Percentiles rank a stretch among this genome's conserved stretches.
phyloP scores from a whole-genome alignment of 2,113 vertebrate genomes.

The Malurus melanocephalus region DNA sequence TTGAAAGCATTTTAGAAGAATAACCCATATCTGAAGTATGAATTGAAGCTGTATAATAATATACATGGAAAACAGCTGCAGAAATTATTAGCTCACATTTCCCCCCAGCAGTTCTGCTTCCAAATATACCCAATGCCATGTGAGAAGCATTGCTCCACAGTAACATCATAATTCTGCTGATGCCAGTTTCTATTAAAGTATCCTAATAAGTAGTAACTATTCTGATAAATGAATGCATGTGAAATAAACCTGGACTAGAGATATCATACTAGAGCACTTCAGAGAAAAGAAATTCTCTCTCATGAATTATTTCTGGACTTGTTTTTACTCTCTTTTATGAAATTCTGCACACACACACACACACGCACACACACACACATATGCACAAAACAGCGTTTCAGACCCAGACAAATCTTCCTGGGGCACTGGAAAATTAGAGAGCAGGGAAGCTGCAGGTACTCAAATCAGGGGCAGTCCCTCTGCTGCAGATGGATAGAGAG shows the following conservation, averaged over 20 bases:
- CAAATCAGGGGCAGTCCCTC: neutral
- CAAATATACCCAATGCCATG: neutral
- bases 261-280: neutral
- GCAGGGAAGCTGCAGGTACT: neutral
- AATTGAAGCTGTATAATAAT: conserved; percentile 42
- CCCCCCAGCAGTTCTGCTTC: conserved; percentile 26
- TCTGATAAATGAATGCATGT: conserved; percentile 5
- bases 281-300: neutral
- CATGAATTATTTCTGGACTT: conserved; percentile 1
- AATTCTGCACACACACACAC: neutral
- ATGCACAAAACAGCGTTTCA: neutral
- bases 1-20: conserved; percentile 43
- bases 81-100: conserved; percentile 33
- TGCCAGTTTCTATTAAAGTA: conserved; percentile 27
- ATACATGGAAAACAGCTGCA: conserved; percentile 24
- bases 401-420: neutral
- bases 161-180: conserved; percentile 42
- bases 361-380: neutral
- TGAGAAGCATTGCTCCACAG: conserved; percentile 16
- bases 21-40: conserved; percentile 14
- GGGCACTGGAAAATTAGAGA: neutral
- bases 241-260: neutral
- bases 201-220: neutral
- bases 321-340: neutral
- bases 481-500: neutral